A percentile compares a stretch with the other conserved stretches of the same genome.
phyloP scores from a whole-genome alignment of 2,888 invertebrate genomes.

The Pyralis farinalis region DNA sequence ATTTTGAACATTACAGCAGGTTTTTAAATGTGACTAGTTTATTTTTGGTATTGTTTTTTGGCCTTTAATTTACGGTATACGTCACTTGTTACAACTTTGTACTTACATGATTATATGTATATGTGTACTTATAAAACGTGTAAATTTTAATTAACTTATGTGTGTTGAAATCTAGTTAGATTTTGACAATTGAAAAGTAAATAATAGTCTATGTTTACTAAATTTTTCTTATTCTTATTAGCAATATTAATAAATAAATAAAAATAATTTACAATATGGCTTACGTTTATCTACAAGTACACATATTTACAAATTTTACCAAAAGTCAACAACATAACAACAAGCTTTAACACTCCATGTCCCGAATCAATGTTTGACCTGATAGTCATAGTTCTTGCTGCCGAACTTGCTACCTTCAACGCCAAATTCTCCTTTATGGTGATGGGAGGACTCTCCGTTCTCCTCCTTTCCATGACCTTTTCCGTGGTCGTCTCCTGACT shows the following conservation, averaged over 20 bases:
- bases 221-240: not conserved
- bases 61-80: no score
- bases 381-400: slow-evolving; percentile 70
- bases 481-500: slow-evolving; percentile 58
- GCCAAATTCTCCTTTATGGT: slow-evolving; percentile 72
- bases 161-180: no score
- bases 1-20: no score
- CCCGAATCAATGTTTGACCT: slow-evolving; percentile 50
- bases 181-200: no score
- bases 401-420: slow-evolving; percentile 39
- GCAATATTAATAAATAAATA: slow-evolving; percentile 7
- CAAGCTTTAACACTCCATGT: slow-evolving; percentile 30
- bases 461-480: slow-evolving; percentile 73
- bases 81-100: no score
- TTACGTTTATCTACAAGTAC: slow-evolving; percentile 49
- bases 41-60: no score
- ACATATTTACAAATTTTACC: slow-evolving; percentile 65
- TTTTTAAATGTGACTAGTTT: no score
- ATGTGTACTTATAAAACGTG: no score
- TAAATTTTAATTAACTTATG: no score
- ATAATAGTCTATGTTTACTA: no score
- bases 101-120: no score
- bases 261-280: slow-evolving; percentile 25
- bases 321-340: slow-evolving; percentile 66
- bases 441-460: slow-evolving; percentile 69